Evolutionary conservation across 2,888 invertebrate genomes (phyloP), one percentile per base, ranked within the genome.

Genomic region (Ceratothoa steindachneri): DNA sequence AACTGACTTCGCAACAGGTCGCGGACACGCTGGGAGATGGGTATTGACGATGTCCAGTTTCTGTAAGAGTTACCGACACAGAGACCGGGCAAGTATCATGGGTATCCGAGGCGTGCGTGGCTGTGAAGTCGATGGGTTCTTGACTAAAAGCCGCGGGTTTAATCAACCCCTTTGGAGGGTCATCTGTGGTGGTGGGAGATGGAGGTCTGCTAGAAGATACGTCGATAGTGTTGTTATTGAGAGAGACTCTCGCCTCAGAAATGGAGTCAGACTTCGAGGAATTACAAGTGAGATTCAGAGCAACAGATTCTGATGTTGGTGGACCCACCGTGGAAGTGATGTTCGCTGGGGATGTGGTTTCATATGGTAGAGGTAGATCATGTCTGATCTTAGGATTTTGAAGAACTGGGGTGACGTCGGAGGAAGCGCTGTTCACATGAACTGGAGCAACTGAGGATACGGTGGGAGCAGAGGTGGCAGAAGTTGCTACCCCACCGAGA

Each of bases 41-140:
- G 24, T 60, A 60, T 24, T 60, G 60, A 2, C 24, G 19, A n/a
- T 60, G 60, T 24, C n/a, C 19, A n/a, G 19, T 12, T 60, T 60
- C 60, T 9, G 41, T 41, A 60, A 9, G 22, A 12, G 19, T n/a
- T n/a, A 51, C 19, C 12, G 19, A 12, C 24, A 24, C 60, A 1
- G 60, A 24, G 24, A 9, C 27, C 12, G n/a, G 60, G 1, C 22
- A 1, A n/a, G 22, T 24, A 60, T 60, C 27, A 12, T 15, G 12
- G 24, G 22, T 24, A 22, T 24, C 27, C 19, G 60, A 60, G 24
- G 22, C n/a, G 27, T 7, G 19, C 22, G 27, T 24, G 12, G 60
- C n/a, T n/a, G 60, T 60, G 24, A 60, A 60, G 27, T 60, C 60
- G 12, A 60, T 60, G 19, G 60, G 60, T 24, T 60, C 60, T 15